Base-by-base conservation (phyloP, 2,888 invertebrate species). In the Elmis aenea region DNA sequence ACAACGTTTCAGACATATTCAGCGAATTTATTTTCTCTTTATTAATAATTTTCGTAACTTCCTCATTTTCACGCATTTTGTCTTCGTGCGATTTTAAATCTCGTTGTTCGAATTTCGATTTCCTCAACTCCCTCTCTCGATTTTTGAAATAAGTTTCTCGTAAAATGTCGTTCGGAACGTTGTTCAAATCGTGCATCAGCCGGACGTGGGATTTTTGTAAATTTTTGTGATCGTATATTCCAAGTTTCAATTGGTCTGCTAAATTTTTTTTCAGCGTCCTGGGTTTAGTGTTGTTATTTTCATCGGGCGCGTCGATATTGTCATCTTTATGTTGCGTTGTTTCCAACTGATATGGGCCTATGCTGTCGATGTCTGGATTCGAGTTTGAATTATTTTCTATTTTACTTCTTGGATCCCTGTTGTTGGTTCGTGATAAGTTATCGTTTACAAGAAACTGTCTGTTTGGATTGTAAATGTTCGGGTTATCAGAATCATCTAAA, bases 61-160 rank as follows among this genome's bases (percentile, higher is more conserved):
- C 64, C 26, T 57, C 57, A 14, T 62, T 61, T 18, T 64, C 62
- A 40, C 58, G 59, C 13, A 57, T 57, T 28, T 59, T 62, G 30
- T 64, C 63, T 13, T 56, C 48, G 37, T 66, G 66, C 2, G 58
- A 56, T 32, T 59, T 58, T 14, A 62, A 43, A 38, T 69, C 69
- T 20, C 69, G 51, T 37, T 67, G 64, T 45, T 67, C 62, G 37
- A 68, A 67, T 37, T 61, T 59, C 0, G 65, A 64, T 38, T 61
- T 65, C 30, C 57, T 57, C 35, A 67, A 45, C 24, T 64, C 55
- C 15, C 46, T 57, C 48, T 67, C 65, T 31, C 61, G 54, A 39
- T 66, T 65, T 51, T 66, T 67, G 26, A 64, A 59, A 43, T 62
- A 68, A 3, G 61, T 66, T 20, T 68, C 67, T 13, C 58, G 54